Evolutionary conservation across 2,113 vertebrate species (phyloP), one percentile per base, ranked within the genome.

Genomic region (Callionymus lyra): DNA sequence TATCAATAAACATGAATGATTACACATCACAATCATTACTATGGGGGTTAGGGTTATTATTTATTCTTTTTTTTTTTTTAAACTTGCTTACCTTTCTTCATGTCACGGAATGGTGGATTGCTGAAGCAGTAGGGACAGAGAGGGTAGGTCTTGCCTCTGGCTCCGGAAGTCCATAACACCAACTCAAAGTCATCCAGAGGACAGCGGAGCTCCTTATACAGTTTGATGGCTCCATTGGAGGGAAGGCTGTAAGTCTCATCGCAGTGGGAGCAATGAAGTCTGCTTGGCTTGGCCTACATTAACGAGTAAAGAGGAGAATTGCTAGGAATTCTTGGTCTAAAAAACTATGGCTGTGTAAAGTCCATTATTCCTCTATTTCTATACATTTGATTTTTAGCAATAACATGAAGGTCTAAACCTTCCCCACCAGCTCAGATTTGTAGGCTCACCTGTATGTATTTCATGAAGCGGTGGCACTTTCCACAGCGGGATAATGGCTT

Each of bases 391-490:
- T n/a, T n/a, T n/a, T n/a, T n/a, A 27, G 21, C 4, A 27, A 27
- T 27, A 8, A 27, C 21, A 27, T 4, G 21, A 27, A 27, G n/a
- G n/a, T n/a, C n/a, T n/a, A n/a, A n/a, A n/a, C n/a, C n/a, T n/a
- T n/a, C n/a, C n/a, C n/a, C n/a, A n/a, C n/a, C n/a, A n/a, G n/a
- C n/a, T n/a, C n/a, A n/a, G n/a, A n/a, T 8, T 27, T 8, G 21
- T 4, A 27, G 4, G 44, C 80, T 79, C 58, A 98, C 95, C 90
- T 97, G 94, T 63, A 99, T 97, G 56, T 94, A 98, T 68, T 97
- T 99, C 95, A 98, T 98, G 77, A 97, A 99, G 46, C 94, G 93
- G 73, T 91, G 94, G 47, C 94, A 98, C 77, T 96, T 99, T 1
- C 95, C 95, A 19, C 95, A 99, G 68, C 94, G 93, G 10, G 94